Percentiles rank a stretch among this genome's conserved stretches.
Evolutionary conservation across 1,140 invertebrate genomes (phyloP).

Genomic region (Zaprionus lachaisei): DNA sequence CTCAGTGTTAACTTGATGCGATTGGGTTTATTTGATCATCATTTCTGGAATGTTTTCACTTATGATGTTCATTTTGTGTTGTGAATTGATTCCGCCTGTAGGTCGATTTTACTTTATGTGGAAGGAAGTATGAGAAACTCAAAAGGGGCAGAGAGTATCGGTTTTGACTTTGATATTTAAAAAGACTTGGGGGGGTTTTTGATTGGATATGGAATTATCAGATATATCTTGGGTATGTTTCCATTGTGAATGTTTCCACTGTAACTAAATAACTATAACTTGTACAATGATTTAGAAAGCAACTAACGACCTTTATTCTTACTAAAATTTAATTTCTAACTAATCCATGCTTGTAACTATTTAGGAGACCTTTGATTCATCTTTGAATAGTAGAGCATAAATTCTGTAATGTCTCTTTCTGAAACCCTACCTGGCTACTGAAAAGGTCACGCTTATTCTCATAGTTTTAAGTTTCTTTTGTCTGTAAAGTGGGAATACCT

Average conservation of each 20-base stretch:
- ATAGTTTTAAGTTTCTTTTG: slow-evolving; percentile 5
- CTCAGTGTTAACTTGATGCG: not conserved
- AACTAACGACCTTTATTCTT: not conserved
- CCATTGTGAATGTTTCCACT: not conserved
- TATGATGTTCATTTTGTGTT: too few species aligned
- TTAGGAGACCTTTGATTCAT: not conserved
- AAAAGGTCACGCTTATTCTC: slow-evolving; percentile 57
- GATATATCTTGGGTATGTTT: slow-evolving; percentile 82
- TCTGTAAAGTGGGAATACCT: not conserved
- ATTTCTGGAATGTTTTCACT: slow-evolving; percentile 38
- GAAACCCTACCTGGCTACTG: slow-evolving; percentile 8
- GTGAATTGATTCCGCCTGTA: not conserved
- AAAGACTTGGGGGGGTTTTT: slow-evolving; percentile 90
- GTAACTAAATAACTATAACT: slow-evolving; percentile 48
- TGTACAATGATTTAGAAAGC: not conserved
- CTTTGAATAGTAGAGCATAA: slow-evolving; percentile 20
- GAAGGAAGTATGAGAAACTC: slow-evolving; percentile 40
- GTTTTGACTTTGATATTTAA: slow-evolving; percentile 87
- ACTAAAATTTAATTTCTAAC: not conserved
- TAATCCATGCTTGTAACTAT: not conserved
- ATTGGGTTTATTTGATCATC: slow-evolving; percentile 38
- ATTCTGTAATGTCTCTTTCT: not conserved
- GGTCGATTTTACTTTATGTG: not conserved
- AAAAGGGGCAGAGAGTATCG: slow-evolving; percentile 54
- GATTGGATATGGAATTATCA: slow-evolving; percentile 87